Conservation (phyloP, 1,140 invertebrate genomes). For the Planococcus citri region DNA sequence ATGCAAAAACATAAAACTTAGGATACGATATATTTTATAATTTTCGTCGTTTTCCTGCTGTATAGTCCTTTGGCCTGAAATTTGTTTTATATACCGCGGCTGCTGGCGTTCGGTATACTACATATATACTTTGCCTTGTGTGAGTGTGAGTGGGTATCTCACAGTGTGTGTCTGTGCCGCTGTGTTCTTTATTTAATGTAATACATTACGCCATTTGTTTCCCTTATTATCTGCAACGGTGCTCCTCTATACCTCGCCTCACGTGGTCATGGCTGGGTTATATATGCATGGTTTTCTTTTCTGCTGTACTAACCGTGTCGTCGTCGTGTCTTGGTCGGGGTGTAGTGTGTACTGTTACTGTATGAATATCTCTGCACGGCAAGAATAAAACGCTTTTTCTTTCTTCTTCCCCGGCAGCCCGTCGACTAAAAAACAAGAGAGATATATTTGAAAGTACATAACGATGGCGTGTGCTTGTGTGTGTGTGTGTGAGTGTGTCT, state of each 20-base stretch:
- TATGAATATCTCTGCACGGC: too few relatives aligned
- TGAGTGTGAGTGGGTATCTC: too few relatives aligned
- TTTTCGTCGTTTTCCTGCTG: slow-evolving; percentile 15
- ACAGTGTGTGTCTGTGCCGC: background rate
- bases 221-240: slow-evolving; percentile 13
- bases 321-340: too few relatives aligned
- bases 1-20: slow-evolving; percentile 20
- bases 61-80: slow-evolving; percentile 10
- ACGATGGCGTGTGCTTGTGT: too few relatives aligned
- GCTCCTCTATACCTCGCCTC: background rate
- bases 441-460: too few relatives aligned
- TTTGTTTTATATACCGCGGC: slow-evolving; percentile 16
- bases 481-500: too few relatives aligned
- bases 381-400: slow-evolving; percentile 5
- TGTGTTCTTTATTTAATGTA: slow-evolving; percentile 18
- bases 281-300: background rate
- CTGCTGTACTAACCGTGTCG: background rate
- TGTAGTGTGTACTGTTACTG: too few relatives aligned
- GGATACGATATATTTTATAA: slow-evolving; percentile 16
- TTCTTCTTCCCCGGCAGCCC: too few relatives aligned
- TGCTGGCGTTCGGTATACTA: too few relatives aligned
- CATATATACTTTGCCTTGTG: background rate
- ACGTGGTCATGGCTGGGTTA: too few relatives aligned
- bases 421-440: too few relatives aligned
- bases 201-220: slow-evolving; percentile 19